These are phyloP conservation scores for Lepidurus arcticus DNA, from an alignment of 1,140 invertebrate species.

Conservation along the genomic window DNA sequence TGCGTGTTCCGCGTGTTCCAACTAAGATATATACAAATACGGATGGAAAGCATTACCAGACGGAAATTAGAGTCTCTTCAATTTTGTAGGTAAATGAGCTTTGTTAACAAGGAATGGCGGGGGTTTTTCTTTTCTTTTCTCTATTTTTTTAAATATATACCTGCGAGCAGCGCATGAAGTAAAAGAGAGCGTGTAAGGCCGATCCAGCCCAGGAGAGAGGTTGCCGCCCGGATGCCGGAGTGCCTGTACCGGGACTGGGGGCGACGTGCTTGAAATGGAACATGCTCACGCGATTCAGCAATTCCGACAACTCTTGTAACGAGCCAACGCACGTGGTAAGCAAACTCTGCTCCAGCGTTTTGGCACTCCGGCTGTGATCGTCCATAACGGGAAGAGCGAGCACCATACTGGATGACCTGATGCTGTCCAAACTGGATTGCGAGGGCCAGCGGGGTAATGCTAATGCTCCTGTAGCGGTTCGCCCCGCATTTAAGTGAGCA, in stretches of 20 bases:
- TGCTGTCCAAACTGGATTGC: slow-evolving; percentile 56
- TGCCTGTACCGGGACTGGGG: slow-evolving; percentile 31
- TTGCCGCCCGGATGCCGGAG: slow-evolving; percentile 33
- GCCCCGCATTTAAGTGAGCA: slow-evolving; percentile 78
- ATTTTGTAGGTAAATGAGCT: not conserved
- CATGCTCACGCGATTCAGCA: slow-evolving; percentile 51
- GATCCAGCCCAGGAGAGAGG: slow-evolving; percentile 52
- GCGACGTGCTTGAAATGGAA: slow-evolving; percentile 37
- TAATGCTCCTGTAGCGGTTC: slow-evolving; percentile 73
- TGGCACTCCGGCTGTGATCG: slow-evolving; percentile 40
- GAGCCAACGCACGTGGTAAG: slow-evolving; percentile 77
- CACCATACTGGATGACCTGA: slow-evolving; percentile 34
- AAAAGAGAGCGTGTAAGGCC: slow-evolving; percentile 72
- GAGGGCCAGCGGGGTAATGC: slow-evolving; percentile 80
- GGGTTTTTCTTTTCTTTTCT: not conserved
- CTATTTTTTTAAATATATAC: slow-evolving; percentile 39
- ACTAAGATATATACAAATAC: slow-evolving; percentile 41
- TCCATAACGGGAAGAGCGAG: slow-evolving; percentile 30
- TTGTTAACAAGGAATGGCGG: not conserved
- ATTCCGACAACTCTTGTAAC: slow-evolving; percentile 54
- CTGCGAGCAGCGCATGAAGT: slow-evolving; percentile 87
- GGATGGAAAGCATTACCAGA: not conserved
- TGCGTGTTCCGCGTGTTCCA: slow-evolving; percentile 56
- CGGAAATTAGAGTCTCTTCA: not conserved
- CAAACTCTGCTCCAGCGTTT: slow-evolving; percentile 60